Conservation (phyloP, 2,113 vertebrate genomes). For the Porphyrio hochstetteri region DNA sequence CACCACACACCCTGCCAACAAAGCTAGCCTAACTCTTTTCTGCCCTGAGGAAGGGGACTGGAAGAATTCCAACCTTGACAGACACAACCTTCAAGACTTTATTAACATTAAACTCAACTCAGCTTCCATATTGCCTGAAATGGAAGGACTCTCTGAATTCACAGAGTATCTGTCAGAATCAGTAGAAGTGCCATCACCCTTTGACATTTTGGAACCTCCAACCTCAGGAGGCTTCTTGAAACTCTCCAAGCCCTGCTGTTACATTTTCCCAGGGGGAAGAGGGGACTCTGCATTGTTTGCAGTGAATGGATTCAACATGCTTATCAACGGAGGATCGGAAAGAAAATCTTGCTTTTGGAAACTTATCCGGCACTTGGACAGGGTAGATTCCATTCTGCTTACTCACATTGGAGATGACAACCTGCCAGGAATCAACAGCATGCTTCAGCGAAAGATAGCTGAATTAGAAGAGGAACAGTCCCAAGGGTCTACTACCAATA, state of each 20-base stretch:
- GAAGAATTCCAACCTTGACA: constrained; percentile 96
- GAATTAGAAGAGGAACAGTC: constrained; percentile 95
- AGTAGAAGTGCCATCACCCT: constrained; percentile 95
- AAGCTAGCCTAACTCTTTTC: constrained; percentile 92
- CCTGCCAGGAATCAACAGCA: constrained; percentile 93
- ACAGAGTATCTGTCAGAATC: constrained; percentile 97
- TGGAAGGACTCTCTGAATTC: constrained; percentile 98
- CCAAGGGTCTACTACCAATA: constrained; percentile 91
- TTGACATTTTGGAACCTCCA: constrained; percentile 94
- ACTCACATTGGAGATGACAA: constrained; percentile 95
- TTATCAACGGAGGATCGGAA: constrained; percentile 94
- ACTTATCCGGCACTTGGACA: constrained; percentile 92
- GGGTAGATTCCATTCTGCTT: constrained; percentile 94
- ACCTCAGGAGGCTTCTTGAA: constrained; percentile 95
- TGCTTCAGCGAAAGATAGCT: constrained; percentile 92
- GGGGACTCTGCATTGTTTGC: constrained; percentile 95
- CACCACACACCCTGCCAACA: constrained; percentile 94
- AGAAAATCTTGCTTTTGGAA: constrained; percentile 98
- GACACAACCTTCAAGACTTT: constrained; percentile 97
- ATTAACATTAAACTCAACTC: constrained; percentile 97
- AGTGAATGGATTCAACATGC: constrained; percentile 98
- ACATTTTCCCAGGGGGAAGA: constrained; percentile 92
- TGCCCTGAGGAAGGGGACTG: constrained; percentile 95
- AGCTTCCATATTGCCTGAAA: constrained; percentile 88
- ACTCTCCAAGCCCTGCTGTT: constrained; percentile 97